Percentiles rank a stretch among this genome's conserved stretches.
These are phyloP conservation scores for Chromobotia macracanthus DNA, from an alignment of 2,797 vertebrate species.

Conservation along the genomic window DNA sequence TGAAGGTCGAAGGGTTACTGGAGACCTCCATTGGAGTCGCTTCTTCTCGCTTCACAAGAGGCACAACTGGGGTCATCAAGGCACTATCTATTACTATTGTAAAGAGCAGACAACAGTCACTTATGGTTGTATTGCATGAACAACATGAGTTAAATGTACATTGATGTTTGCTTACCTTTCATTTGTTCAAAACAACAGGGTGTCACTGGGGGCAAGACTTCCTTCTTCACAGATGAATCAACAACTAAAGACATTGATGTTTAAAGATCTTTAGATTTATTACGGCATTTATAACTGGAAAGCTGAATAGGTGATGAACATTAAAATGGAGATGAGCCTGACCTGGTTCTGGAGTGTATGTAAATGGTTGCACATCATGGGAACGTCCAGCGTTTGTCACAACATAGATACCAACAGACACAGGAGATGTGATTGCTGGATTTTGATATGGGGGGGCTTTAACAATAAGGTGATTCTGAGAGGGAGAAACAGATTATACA, in stretches of 20 bases:
- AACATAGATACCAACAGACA: conserved; percentile 93
- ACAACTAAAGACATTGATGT: conserved; percentile 61
- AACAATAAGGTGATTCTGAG: conserved; percentile 96
- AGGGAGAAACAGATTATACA: conserved; percentile 8
- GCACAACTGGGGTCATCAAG: conserved; percentile 86
- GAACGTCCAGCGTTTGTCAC: conserved; percentile 96
- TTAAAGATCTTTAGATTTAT: not conserved
- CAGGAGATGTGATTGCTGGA: conserved; percentile 84
- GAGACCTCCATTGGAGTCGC: conserved; percentile 95
- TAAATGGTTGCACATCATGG: conserved; percentile 94
- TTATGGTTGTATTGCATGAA: not conserved
- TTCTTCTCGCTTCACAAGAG: conserved; percentile 93
- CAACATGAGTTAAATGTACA: not conserved
- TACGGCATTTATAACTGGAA: not conserved
- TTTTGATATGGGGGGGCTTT: conserved; percentile 96
- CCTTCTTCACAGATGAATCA: conserved; percentile 92
- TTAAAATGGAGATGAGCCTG: conserved; percentile 60
- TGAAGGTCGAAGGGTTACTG: conserved; percentile 81
- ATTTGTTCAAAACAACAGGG: conserved; percentile 92
- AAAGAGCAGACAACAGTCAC: conserved; percentile 36
- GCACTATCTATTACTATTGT: conserved; percentile 83
- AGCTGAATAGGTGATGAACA: not conserved
- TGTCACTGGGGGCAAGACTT: conserved; percentile 87
- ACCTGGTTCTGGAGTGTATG: conserved; percentile 95
- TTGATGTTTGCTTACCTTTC: conserved; percentile 81